These are phyloP conservation scores for Psittacula cyanocephala DNA, from an alignment of 2,113 vertebrate species.

Conservation along the genomic window DNA sequence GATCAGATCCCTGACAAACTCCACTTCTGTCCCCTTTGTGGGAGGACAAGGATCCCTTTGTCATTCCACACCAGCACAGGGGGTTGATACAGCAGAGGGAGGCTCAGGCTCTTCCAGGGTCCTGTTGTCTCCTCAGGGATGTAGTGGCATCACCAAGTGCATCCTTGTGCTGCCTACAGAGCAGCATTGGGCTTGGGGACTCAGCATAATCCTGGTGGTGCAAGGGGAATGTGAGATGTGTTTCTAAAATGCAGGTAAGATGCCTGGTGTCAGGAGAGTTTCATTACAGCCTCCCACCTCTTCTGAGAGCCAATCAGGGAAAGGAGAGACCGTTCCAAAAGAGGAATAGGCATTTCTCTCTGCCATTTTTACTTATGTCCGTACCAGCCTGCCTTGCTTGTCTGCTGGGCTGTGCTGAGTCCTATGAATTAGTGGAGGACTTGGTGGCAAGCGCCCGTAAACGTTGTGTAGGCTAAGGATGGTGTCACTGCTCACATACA, in stretches of 20 bases:
- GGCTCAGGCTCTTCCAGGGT: background rate
- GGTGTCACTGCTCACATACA: background rate
- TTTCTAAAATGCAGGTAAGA: background rate
- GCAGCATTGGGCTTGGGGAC: no score
- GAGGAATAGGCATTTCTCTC: background rate
- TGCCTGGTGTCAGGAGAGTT: background rate
- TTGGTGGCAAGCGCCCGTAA: fast-evolving
- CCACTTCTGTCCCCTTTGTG: fast-evolving
- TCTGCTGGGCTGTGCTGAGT: background rate
- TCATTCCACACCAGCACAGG: background rate
- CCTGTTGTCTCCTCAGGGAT: background rate
- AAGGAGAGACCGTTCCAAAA: background rate
- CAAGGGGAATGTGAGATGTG: background rate
- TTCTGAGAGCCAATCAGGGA: background rate
- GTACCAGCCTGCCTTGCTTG: background rate
- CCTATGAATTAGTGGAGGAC: background rate
- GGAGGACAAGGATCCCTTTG: no score
- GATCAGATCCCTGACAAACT: background rate
- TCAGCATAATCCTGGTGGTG: fast-evolving
- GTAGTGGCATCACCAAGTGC: background rate
- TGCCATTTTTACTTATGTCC: background rate
- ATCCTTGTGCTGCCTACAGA: background rate
- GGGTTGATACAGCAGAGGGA: background rate
- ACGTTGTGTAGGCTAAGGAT: no score
- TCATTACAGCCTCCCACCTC: background rate